Percentiles rank a stretch among this genome's conserved stretches.
Conservation (phyloP, 2,888 invertebrate genomes). For the Conomelus anceps region DNA sequence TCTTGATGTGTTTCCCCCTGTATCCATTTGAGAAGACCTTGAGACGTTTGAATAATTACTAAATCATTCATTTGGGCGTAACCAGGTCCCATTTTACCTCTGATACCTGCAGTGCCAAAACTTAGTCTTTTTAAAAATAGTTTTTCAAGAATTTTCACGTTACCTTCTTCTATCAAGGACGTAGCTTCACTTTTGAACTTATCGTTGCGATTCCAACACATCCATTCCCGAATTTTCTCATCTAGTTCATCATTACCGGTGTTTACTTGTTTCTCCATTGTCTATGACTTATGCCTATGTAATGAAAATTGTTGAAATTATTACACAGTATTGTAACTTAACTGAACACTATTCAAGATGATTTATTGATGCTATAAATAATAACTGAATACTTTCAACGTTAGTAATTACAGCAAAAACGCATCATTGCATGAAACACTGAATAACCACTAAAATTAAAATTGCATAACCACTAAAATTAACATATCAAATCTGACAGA, state of each 20-base stretch:
- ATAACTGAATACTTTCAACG: not conserved
- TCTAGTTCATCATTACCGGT: slow-evolving; percentile 54
- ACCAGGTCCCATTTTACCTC: slow-evolving; percentile 89
- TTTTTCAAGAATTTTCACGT: slow-evolving; percentile 54
- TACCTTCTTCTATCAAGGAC: slow-evolving; percentile 41
- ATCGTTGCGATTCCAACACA: slow-evolving; percentile 54
- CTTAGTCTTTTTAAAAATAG: slow-evolving; percentile 63
- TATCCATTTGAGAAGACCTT: slow-evolving; percentile 78
- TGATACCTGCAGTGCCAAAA: slow-evolving; percentile 91
- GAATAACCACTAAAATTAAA: not conserved
- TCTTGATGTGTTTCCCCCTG: slow-evolving; percentile 49
- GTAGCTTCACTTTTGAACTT: not conserved
- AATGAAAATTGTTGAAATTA: not conserved
- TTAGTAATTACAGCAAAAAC: too few species aligned
- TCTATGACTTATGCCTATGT: too few species aligned
- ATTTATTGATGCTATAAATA: not conserved
- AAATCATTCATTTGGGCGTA: slow-evolving; percentile 93
- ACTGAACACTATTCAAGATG: not conserved
- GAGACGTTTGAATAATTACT: slow-evolving; percentile 83
- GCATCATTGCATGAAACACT: not conserved
- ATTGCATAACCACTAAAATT: not conserved
- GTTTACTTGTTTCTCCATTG: slow-evolving; percentile 32
- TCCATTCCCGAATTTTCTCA: slow-evolving; percentile 62
- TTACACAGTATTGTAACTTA: not conserved
- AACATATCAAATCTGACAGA: not conserved